Base-by-base conservation (phyloP, 2,888 invertebrate species). In the Trissolcus japonicus region DNA sequence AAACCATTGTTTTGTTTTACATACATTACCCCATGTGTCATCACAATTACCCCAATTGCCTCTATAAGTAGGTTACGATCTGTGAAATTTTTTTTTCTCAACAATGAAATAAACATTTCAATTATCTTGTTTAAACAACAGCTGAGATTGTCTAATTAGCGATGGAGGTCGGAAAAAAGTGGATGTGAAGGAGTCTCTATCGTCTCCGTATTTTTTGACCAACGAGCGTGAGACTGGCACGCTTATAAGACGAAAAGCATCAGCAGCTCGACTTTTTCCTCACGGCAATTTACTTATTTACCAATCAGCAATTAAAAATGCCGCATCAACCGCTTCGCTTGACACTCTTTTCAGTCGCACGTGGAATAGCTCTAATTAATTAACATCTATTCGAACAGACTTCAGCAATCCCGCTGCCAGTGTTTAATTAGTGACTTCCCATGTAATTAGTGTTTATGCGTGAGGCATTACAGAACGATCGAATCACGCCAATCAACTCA, bases 291-390 rank as follows among this genome's bases (percentile, higher is more conserved):
- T 83, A 85, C 84, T 84, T 83, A 83, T 85, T 84, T 84, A 80
- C 81, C 84, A 84, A 85, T 86, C 84, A 82, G 83, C 83, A 87
- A 87, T 86, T 87, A 86, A 84, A 84, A 85, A 74, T 68, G 69
- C 75, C 62, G 63, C 71, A 78, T 75, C 78, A 79, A 69, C 54
- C 78, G 68, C 78, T 76, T 51, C 55, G 75, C 69, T 67, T 63
- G 69, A 59, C 74, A 66, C 63, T 74, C 71, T 72, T 71, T 60
- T 56, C 75, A 75, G 59, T 50, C 69, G 69, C 82, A 74, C 79
- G 79, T 81, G 82, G 86, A 86, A 85, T 84, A 84, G 82, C 84
- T 87, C 84, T 88, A 87, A 88, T 88, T 89, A 89, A 88, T 88
- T 88, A 88, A 88, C 87, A 87, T 86, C 87, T 85, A 81, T 83